These are phyloP conservation scores for Syritta pipiens DNA, from an alignment of 2,888 invertebrate species.

Conservation along the genomic window DNA sequence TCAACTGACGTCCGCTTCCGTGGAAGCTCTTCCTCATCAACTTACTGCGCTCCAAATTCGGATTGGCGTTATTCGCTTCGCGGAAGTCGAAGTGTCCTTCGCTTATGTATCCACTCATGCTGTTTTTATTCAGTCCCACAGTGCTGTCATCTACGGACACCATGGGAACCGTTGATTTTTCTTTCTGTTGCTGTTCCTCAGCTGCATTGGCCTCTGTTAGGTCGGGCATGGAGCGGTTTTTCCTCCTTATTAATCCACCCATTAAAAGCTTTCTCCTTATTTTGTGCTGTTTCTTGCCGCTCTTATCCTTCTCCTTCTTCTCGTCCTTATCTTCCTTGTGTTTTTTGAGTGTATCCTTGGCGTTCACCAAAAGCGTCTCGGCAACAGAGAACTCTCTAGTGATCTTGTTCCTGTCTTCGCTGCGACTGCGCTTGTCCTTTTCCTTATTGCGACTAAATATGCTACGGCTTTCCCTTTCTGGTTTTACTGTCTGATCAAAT, in stretches of 20 bases:
- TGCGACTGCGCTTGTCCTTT: slow-evolving; percentile 89
- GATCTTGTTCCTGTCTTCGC: slow-evolving; percentile 91
- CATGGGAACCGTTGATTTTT: slow-evolving; percentile 79
- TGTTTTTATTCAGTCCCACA: slow-evolving; percentile 83
- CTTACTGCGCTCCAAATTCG: slow-evolving; percentile 91
- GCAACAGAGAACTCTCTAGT: slow-evolving; percentile 86
- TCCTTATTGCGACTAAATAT: slow-evolving; percentile 86
- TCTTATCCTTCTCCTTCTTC: slow-evolving; percentile 85
- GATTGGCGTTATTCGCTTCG: slow-evolving; percentile 83
- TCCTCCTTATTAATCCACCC: slow-evolving; percentile 92
- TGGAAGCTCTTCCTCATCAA: slow-evolving; percentile 94
- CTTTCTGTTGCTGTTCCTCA: slow-evolving; percentile 72
- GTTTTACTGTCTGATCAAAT: slow-evolving; percentile 82
- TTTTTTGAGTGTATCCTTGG: slow-evolving; percentile 81
- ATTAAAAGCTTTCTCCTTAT: slow-evolving; percentile 91
- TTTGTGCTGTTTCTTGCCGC: slow-evolving; percentile 93
- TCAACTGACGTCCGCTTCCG: slow-evolving; percentile 90
- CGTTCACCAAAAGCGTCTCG: slow-evolving; percentile 81
- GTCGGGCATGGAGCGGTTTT: slow-evolving; percentile 95
- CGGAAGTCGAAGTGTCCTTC: slow-evolving; percentile 91
- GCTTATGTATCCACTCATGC: slow-evolving; percentile 89
- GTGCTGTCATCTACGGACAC: slow-evolving; percentile 87
- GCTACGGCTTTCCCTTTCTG: slow-evolving; percentile 85
- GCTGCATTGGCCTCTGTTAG: slow-evolving; percentile 87
- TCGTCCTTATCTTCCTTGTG: slow-evolving; percentile 83